phyloP scores from a whole-genome alignment of 2,113 vertebrate genomes.

The Salminus brasiliensis region DNA sequence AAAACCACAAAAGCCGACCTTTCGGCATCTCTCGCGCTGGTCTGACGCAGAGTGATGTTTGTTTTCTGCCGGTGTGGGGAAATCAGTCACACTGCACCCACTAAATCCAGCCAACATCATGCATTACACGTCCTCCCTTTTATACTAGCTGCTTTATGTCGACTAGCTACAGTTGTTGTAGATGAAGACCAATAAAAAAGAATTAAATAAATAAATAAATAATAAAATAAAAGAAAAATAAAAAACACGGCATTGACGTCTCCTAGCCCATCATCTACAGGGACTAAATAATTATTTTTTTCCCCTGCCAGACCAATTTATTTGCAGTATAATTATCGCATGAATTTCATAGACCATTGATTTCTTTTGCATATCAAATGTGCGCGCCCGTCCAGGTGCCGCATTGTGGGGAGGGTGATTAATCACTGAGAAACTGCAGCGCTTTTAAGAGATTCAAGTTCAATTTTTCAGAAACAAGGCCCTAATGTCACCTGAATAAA shows the following conservation, averaged over 20 bases:
- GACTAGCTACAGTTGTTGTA: slow-evolving; percentile 33
- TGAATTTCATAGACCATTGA: slow-evolving; percentile 57
- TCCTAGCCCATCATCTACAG: slow-evolving; percentile 25
- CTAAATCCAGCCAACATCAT: slow-evolving; percentile 14
- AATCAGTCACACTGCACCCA: slow-evolving; percentile 4
- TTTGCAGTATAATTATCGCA: slow-evolving; percentile 36
- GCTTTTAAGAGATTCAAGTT: slow-evolving; percentile 50
- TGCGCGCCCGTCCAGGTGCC: slow-evolving; percentile 37
- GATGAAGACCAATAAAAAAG: too few relatives aligned
- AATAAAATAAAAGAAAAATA: not conserved
- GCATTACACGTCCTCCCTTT: not conserved
- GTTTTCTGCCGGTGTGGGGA: not conserved
- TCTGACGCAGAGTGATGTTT: not conserved
- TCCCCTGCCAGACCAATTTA: slow-evolving; percentile 41
- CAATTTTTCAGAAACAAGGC: slow-evolving; percentile 45
- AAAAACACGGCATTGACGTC: not conserved
- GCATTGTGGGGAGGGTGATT: slow-evolving; percentile 35
- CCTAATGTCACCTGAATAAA: slow-evolving; percentile 49
- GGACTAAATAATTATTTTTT: slow-evolving; percentile 51
- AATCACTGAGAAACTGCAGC: slow-evolving; percentile 42
- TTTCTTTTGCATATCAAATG: slow-evolving; percentile 47
- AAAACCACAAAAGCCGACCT: not conserved
- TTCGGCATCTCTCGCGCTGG: not conserved
- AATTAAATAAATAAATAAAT: too few relatives aligned
- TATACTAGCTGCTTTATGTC: slow-evolving; percentile 30